Conservation (phyloP, 2,888 invertebrate genomes). For the Tortricodes alternella region DNA sequence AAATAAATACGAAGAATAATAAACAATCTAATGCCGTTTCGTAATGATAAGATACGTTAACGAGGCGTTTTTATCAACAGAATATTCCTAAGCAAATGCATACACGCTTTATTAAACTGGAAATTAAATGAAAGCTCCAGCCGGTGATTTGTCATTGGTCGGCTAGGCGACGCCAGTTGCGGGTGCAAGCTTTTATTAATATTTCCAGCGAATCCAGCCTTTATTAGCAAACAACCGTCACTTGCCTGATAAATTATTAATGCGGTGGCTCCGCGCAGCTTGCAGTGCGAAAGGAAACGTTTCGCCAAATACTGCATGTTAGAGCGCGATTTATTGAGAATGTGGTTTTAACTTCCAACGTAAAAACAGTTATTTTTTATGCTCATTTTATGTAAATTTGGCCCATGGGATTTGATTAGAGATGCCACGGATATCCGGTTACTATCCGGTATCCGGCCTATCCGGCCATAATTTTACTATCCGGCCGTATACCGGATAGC, state of each 20-base stretch:
- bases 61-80: not conserved
- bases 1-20: too few species aligned
- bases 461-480: too few species aligned
- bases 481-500: too few species aligned
- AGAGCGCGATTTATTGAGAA: slow-evolving; percentile 9
- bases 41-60: not conserved
- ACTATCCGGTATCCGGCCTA: too few species aligned
- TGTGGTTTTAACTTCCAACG: not conserved
- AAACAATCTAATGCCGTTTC: too few species aligned
- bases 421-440: too few species aligned
- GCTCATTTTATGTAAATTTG: too few species aligned
- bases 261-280: slow-evolving; percentile 73
- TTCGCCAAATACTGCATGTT: slow-evolving; percentile 20
- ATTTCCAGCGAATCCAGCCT: slow-evolving; percentile 80
- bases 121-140: slow-evolving; percentile 74
- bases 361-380: too few species aligned
- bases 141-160: slow-evolving; percentile 76
- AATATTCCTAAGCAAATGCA: slow-evolving; percentile 1
- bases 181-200: slow-evolving; percentile 80
- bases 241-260: slow-evolving; percentile 82
- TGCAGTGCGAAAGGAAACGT: slow-evolving; percentile 24
- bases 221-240: slow-evolving; percentile 83
- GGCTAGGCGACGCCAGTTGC: slow-evolving; percentile 61
- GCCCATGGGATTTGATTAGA: too few species aligned
- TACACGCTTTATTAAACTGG: slow-evolving; percentile 64